Percentiles rank a stretch among this genome's conserved stretches.
Conservation (phyloP, 37 sponge, comb jelly and placozoan species). For the Petrosia ficiformis region DNA sequence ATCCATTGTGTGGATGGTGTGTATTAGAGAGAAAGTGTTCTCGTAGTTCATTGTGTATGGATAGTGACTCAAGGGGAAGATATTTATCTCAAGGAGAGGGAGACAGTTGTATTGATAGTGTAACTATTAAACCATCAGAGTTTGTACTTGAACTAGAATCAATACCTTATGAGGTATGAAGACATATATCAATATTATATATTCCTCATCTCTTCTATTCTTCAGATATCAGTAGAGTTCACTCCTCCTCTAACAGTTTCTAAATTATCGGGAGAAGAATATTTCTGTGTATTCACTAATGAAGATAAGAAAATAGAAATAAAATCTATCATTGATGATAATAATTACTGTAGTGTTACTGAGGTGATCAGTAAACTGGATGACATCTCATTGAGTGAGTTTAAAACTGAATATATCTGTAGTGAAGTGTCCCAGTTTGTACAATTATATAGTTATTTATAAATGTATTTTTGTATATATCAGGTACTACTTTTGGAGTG, state of each 20-base stretch:
- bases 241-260: conserved; percentile 18
- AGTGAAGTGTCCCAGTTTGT: too few species aligned
- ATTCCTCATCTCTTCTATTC: background rate
- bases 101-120: conserved; percentile 9
- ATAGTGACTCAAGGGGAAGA: conserved; percentile 36
- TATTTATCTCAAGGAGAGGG: conserved; percentile 14
- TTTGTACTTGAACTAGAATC: background rate
- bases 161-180: background rate
- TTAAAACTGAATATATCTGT: background rate
- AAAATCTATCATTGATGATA: conserved; percentile 7
- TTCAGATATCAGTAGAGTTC: background rate
- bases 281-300: conserved; percentile 17
- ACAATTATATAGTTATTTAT: background rate
- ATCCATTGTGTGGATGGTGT: conserved; percentile 94
- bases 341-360: conserved; percentile 30
- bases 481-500: background rate
- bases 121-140: conserved; percentile 12
- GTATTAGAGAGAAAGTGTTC: conserved; percentile 85
- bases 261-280: conserved; percentile 14
- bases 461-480: background rate
- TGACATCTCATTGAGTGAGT: conserved; percentile 2
- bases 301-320: background rate
- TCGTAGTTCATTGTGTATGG: conserved; percentile 56
- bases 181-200: background rate
- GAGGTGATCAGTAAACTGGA: background rate